Evolutionary conservation across 2,888 invertebrate genomes (phyloP), one percentile per base, ranked within the genome.

Genomic region (Orthonevra nobilis): DNA sequence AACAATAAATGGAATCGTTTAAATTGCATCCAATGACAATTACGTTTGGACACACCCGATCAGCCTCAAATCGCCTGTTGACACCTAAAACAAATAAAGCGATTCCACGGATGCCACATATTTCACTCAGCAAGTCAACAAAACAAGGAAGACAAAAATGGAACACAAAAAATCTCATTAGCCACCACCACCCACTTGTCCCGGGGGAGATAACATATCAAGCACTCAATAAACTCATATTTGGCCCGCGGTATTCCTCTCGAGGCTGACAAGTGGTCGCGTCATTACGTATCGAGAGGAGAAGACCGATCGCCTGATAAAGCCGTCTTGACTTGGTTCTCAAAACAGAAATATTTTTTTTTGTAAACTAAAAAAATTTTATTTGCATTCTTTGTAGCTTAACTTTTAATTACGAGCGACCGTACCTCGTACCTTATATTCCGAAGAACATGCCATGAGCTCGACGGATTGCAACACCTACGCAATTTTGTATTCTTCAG

Each of bases 221-320:
- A 68, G 79, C 79, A 79, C 79, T 79, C 79, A 79, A 73, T 79
- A 79, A 73, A 79, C 60, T 79, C 73, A 79, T 79, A 79, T 79
- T 73, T 56, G n/a, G n/a, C n/a, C n/a, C n/a, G n/a, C n/a, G n/a
- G n/a, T n/a, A n/a, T n/a, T 40, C 58, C 69, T 66, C 66, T 36
- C 36, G 60, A 42, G 61, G 40, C 54, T 68, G 66, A 79, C 61
- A 66, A 73, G 73, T 79, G 73, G 73, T 66, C 79, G 48, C 73
- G 73, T 66, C 63, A 56, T 3, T 50, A 50, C 38, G 56, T 46
- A 38, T 64, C 26, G 52, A 48, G 34, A 26, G 17, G 30, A 28
- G 9, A 5, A 46, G 3, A 32, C 61, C 26, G 52, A 3, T 9
- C 7, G 10, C 6, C 15, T 19, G 42, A 10, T n/a, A n/a, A n/a